phyloP scores from a whole-genome alignment of 2,797 vertebrate species.

The Triplophysa bombifrons region DNA sequence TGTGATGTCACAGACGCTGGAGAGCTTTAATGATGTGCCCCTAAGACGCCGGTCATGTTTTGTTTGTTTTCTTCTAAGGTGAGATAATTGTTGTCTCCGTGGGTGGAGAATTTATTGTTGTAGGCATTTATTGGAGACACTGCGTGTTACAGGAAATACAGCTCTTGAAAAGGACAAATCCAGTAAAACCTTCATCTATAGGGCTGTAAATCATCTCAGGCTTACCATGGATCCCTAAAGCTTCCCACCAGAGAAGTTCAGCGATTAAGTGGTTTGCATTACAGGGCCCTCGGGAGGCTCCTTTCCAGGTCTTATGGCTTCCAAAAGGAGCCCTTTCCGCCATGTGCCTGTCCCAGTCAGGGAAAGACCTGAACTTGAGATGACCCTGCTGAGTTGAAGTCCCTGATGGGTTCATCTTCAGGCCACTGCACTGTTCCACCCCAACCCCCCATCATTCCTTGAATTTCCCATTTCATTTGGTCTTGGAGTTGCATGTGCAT shows the following conservation, averaged over 20 bases:
- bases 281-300: constrained; percentile 69
- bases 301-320: constrained; percentile 44
- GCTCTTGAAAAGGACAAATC: background rate
- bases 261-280: constrained; percentile 86
- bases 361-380: constrained; percentile 98
- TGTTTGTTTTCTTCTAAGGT: constrained; percentile 1
- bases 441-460: constrained; percentile 65
- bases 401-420: constrained; percentile 92
- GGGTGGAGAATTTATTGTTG: background rate
- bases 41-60: constrained; percentile 6
- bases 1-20: background rate
- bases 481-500: constrained; percentile 56
- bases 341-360: constrained; percentile 84
- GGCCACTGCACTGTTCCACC: constrained; percentile 83
- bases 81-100: background rate
- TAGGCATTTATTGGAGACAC: background rate
- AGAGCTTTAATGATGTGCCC: constrained; percentile 13
- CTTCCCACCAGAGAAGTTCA: constrained; percentile 78
- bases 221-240: constrained; percentile 54
- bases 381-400: constrained; percentile 94
- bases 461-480: constrained; percentile 66
- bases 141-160: constrained; percentile 1
- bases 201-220: background rate
- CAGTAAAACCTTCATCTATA: background rate
- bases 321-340: constrained; percentile 71